Base-by-base conservation (phyloP, 2,797 vertebrate genomes). In the Hapalemur alaotrensis region DNA sequence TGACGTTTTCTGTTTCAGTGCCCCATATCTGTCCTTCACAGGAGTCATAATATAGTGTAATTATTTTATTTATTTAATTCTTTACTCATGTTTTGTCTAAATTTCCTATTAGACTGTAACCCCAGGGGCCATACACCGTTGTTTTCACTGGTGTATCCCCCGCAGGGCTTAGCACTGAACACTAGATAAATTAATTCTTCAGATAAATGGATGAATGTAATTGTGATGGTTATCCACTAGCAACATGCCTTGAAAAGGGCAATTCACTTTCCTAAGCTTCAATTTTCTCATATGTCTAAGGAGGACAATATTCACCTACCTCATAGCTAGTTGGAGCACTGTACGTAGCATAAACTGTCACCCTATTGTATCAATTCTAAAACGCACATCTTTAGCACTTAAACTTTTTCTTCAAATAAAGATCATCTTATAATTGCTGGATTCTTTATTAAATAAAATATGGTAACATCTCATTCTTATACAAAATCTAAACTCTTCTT, bases 391-490 rank as follows among this genome's bases (percentile, higher is more conserved):
- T 61, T 80, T 80, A 50, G 38, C 10, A 65, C 25, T 73, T 69
- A 41, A 88, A 57, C 11, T 2, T 95, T 90, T 50, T 28, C 61
- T 32, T 50, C 15, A 67, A 89, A 78, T 18, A 65, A 93, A 78
- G 59, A 57, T 41, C 17, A 59, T 54, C 52, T 93, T 89, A 50
- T 48, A 88, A 70, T 75, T 12, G 30, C 79, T 81, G 32, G 22
- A 41, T n/a, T 63, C 75, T 93, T 72, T 14, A 3, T 57, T 81
- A 89, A 15, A 22, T 91, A 73, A 54, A 87, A 75, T 38, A 73
- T 25, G n/a, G 25, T 32, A 80, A 50, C 13, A 83, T 87, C 46
- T 50, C 72, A 50, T 48, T 81, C 30, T 46, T 28, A 43, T 1
- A 11, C 28, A 89, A 59, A 38, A 69, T 7, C 7, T 32, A 76